Percentiles rank a stretch among this genome's conserved stretches.
These are phyloP conservation scores for Reinhardtius hippoglossoides DNA, from an alignment of 2,113 vertebrate species.

Conservation along the genomic window DNA sequence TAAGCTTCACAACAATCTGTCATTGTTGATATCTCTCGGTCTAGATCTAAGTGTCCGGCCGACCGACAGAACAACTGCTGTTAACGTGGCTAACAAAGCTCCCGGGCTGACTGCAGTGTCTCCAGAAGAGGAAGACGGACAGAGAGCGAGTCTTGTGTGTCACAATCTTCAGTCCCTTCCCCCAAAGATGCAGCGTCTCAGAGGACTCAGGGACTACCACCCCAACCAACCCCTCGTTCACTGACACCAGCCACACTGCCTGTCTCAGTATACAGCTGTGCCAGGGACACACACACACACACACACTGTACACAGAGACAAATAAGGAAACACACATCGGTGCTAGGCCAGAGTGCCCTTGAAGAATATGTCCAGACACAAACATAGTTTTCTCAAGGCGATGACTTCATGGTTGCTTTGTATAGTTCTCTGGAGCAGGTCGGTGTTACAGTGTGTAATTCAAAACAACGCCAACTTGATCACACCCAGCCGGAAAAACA, in stretches of 20 bases:
- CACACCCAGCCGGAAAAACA: slow-evolving; percentile 34
- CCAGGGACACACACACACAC: slow-evolving; percentile 48
- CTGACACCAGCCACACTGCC: slow-evolving; percentile 46
- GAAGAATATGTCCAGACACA: slow-evolving; percentile 21
- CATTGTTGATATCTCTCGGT: not conserved
- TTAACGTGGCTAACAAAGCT: not conserved
- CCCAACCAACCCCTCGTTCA: slow-evolving; percentile 32
- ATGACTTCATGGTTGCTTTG: slow-evolving; percentile 1
- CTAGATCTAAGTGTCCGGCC: not conserved
- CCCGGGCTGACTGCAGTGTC: not conserved
- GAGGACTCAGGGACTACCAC: slow-evolving; percentile 16
- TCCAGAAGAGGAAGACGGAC: not conserved
- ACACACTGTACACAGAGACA: slow-evolving; percentile 7
- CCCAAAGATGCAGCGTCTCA: slow-evolving; percentile 27
- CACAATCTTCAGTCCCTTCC: slow-evolving; percentile 24
- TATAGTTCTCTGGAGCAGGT: not conserved
- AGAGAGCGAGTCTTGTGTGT: slow-evolving; percentile 5
- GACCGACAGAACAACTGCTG: not conserved
- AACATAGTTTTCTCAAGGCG: slow-evolving; percentile 13
- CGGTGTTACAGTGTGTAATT: not conserved
- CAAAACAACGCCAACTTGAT: not conserved
- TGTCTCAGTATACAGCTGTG: slow-evolving; percentile 51
- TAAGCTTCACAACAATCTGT: not conserved
- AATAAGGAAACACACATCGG: slow-evolving; percentile 25
- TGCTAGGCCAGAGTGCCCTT: slow-evolving; percentile 1